Evolutionary conservation across 2,888 invertebrate species (phyloP).

Genomic region (Notodonta ziczac): DNA sequence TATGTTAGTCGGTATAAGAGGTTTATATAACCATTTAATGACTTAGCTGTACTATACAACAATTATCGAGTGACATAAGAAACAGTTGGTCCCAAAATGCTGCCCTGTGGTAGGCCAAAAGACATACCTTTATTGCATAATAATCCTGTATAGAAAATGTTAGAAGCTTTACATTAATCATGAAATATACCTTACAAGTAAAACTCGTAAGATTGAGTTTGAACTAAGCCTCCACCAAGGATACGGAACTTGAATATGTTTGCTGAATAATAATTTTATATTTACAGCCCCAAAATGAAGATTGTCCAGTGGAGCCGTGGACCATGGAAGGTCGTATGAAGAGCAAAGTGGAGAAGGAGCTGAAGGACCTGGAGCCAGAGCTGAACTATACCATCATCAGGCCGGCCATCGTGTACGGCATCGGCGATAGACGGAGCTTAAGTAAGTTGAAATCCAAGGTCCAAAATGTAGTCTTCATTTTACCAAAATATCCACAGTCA

Average conservation of each 20-base stretch:
- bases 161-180: no score
- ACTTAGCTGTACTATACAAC: no score
- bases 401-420: conserved; percentile 94
- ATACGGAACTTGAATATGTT: no score
- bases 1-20: no score
- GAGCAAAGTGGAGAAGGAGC: conserved; percentile 90
- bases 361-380: conserved; percentile 86
- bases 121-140: neutral
- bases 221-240: no score
- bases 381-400: conserved; percentile 92
- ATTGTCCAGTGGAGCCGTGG: conserved; percentile 92
- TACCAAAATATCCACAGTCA: no score
- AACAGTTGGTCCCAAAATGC: neutral
- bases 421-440: conserved; percentile 92
- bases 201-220: no score
- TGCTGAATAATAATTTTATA: neutral
- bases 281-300: conserved; percentile 88
- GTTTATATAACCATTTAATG: no score
- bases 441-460: conserved; percentile 81
- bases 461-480: no score
- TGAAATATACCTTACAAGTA: no score
- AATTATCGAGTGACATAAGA: neutral
- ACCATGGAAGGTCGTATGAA: conserved; percentile 93
- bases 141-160: no score
- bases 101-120: neutral